Percentiles rank a stretch among this genome's conserved stretches.
Evolutionary conservation across 2,113 vertebrate genomes (phyloP).

Genomic region (Reinhardtius hippoglossoides): DNA sequence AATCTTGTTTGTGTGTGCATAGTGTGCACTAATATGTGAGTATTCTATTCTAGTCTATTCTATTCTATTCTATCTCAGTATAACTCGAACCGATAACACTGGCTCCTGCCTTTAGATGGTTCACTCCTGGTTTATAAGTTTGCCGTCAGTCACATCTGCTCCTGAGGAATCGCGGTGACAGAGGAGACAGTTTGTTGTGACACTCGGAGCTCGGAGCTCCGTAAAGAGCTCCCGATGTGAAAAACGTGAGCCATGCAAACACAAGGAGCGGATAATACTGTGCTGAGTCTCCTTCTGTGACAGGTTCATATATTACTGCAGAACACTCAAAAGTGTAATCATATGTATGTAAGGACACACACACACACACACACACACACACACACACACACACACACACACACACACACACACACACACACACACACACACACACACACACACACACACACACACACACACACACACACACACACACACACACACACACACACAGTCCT

Average conservation of each 20-base stretch:
- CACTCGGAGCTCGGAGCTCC: background rate
- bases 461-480: constrained; percentile 14
- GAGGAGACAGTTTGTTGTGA: constrained; percentile 46
- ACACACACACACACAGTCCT: constrained; percentile 12
- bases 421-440: constrained; percentile 15
- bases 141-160: constrained; percentile 35
- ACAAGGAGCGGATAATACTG: background rate
- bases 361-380: constrained; percentile 4
- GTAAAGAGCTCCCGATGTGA: constrained; percentile 22
- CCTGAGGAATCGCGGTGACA: constrained; percentile 35
- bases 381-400: constrained; percentile 6
- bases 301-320: constrained; percentile 1
- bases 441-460: constrained; percentile 7
- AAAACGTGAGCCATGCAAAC: constrained; percentile 22
- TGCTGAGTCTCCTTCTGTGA: background rate
- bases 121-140: constrained; percentile 24
- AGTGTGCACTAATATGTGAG: too few species aligned
- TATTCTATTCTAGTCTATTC: too few species aligned
- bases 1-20: too few species aligned
- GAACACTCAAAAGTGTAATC: constrained; percentile 16
- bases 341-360: constrained; percentile 4
- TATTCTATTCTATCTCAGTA: too few species aligned
- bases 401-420: constrained; percentile 11
- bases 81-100: background rate
- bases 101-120: background rate